Conservation (phyloP, 2,888 invertebrate genomes). For the Erebia aethiops region DNA sequence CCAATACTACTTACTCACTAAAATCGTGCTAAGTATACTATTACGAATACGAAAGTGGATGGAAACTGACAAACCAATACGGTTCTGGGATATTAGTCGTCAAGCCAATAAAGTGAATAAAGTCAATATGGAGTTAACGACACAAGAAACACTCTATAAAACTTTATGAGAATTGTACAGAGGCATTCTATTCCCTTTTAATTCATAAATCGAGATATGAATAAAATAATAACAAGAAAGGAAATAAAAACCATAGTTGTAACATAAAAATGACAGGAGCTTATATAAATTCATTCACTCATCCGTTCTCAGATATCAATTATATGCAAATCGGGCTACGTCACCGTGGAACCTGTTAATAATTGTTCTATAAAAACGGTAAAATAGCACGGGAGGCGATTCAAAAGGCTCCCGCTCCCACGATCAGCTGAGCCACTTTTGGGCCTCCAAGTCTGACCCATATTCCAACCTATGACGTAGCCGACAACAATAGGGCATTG, state of each 20-base stretch:
- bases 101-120: too few species aligned
- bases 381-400: constrained; percentile 51
- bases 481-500: constrained; percentile 80
- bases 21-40: too few species aligned
- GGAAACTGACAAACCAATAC: too few species aligned
- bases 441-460: constrained; percentile 75
- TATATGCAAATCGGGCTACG: constrained; percentile 28
- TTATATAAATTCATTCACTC: constrained; percentile 16
- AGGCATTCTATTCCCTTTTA: background rate
- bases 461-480: constrained; percentile 78
- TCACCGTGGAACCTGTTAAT: constrained; percentile 36
- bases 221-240: background rate
- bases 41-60: too few species aligned
- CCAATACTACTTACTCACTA: too few species aligned
- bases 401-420: constrained; percentile 55
- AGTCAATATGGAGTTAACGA: too few species aligned
- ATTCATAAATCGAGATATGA: background rate
- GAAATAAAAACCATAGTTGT: background rate
- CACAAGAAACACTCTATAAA: background rate
- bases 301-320: constrained; percentile 21
- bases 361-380: constrained; percentile 42
- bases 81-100: too few species aligned
- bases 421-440: constrained; percentile 79
- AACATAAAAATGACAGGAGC: constrained; percentile 5
- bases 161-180: background rate